Percentiles rank a stretch among this genome's conserved stretches.
These are phyloP conservation scores for Meles meles DNA, from an alignment of 2,113 vertebrate species.

Conservation along the genomic window DNA sequence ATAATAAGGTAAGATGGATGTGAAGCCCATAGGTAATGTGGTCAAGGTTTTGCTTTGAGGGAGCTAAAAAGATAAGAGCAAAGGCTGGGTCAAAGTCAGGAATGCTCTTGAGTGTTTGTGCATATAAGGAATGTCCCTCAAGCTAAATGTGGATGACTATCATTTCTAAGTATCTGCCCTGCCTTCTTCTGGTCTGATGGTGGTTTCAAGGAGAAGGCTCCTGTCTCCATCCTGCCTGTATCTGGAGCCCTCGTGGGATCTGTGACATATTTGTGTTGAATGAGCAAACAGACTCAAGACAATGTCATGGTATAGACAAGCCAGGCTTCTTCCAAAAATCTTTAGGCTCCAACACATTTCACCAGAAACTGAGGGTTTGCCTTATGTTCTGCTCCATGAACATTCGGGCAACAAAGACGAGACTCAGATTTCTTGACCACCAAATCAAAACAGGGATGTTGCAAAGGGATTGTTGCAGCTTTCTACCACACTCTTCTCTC, in stretches of 20 bases:
- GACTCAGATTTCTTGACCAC: background rate
- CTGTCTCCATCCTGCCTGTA: fast-evolving
- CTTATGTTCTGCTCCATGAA: background rate
- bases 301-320: too few relatives aligned
- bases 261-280: background rate
- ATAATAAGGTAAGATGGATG: background rate
- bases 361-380: background rate
- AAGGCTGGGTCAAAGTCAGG: background rate
- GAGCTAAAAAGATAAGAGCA: background rate
- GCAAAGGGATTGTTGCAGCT: fast-evolving
- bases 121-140: too few relatives aligned
- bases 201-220: fast-evolving
- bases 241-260: background rate
- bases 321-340: background rate
- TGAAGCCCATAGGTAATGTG: fast-evolving
- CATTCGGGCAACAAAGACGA: fast-evolving
- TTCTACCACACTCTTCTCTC: background rate
- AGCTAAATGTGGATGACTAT: background rate
- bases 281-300: background rate
- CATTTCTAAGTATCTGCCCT: background rate
- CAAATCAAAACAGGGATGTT: background rate
- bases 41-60: background rate
- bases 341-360: background rate
- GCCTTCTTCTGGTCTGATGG: background rate
- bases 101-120: too few relatives aligned